A percentile compares a stretch with the other conserved stretches of the same genome.
phyloP scores from a whole-genome alignment of 2,888 invertebrate species.

The Glyphotaelius pellucidus region DNA sequence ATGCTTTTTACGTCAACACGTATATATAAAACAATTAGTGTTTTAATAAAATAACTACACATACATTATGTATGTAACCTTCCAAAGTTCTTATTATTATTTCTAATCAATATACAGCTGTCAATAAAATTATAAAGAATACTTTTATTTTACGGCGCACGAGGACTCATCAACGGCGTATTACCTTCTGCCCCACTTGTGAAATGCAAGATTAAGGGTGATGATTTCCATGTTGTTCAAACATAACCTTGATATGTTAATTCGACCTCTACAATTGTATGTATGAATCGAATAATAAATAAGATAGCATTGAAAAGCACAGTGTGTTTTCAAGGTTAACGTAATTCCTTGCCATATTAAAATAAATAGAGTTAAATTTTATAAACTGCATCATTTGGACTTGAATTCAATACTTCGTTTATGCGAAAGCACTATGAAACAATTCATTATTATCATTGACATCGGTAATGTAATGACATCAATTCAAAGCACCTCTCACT shows the following conservation, averaged over 20 bases:
- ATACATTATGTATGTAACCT: neutral
- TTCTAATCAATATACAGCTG: conserved; percentile 2
- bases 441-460: neutral
- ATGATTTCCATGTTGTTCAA: neutral
- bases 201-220: neutral
- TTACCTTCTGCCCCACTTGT: neutral
- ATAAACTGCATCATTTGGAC: neutral
- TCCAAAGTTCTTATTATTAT: neutral
- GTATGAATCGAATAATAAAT: neutral
- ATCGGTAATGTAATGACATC: neutral
- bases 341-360: neutral
- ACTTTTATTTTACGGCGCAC: neutral
- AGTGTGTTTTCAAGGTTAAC: neutral
- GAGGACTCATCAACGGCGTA: neutral
- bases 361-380: too few relatives aligned
- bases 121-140: neutral
- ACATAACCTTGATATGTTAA: neutral
- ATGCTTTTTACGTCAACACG: neutral
- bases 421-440: too few relatives aligned
- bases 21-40: neutral
- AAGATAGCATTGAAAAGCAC: neutral
- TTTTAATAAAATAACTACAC: too few relatives aligned
- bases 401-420: too few relatives aligned
- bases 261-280: neutral
- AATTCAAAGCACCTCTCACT: neutral